phyloP scores from a whole-genome alignment of 2,113 vertebrate species.

The Amazona guildingii region DNA sequence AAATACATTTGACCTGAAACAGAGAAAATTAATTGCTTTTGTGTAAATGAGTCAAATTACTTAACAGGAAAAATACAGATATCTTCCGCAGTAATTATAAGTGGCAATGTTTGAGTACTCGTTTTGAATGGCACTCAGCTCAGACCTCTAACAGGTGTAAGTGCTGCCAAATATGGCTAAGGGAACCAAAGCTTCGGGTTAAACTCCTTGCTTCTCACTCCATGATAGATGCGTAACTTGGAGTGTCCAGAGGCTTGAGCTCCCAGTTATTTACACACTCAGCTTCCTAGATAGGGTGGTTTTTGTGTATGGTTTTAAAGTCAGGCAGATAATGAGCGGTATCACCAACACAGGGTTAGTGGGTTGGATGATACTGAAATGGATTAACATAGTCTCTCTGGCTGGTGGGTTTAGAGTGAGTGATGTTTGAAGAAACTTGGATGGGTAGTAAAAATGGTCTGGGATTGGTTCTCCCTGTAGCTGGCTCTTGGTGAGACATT shows the following conservation, averaged over 20 bases:
- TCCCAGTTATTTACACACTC: not conserved
- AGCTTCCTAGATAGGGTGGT: not conserved
- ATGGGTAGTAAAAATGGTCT: not conserved
- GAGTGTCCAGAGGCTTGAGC: not conserved
- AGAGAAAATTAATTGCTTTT: not conserved
- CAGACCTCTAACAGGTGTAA: not conserved
- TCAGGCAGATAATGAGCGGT: not conserved
- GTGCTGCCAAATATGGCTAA: not conserved
- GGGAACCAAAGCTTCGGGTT: not conserved
- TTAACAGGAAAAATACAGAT: not conserved
- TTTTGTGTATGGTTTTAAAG: not conserved
- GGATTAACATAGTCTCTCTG: not conserved
- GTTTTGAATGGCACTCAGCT: not conserved
- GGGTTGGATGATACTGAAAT: not conserved
- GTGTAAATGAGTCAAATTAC: not conserved
- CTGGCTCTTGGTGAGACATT: not conserved
- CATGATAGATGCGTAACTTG: not conserved
- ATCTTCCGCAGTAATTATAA: not conserved
- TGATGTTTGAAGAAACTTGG: not conserved
- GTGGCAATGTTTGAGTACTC: not conserved
- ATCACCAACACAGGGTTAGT: not conserved
- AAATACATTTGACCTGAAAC: not conserved
- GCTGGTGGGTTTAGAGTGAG: not conserved
- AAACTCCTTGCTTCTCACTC: not conserved
- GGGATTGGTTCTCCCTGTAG: not conserved